These are phyloP conservation scores for Coelopa pilipes DNA, from an alignment of 2,888 invertebrate genomes.

Conservation along the genomic window DNA sequence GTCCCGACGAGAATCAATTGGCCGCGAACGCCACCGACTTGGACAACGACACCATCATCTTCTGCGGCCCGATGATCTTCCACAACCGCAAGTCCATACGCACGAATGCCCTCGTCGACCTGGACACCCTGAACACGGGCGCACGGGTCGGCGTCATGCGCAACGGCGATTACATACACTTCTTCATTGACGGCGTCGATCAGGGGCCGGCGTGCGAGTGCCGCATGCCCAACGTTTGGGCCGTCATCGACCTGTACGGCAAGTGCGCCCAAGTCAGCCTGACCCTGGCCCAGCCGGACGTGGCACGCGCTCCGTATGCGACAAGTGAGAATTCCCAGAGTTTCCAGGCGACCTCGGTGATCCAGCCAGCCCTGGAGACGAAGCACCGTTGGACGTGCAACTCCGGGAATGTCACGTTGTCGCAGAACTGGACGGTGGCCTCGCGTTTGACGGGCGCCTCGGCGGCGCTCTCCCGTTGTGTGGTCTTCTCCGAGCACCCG, in stretches of 20 bases:
- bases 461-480: constrained; percentile 63
- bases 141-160: constrained; percentile 89
- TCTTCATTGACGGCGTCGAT: constrained; percentile 86
- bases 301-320: constrained; percentile 64
- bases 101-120: constrained; percentile 85
- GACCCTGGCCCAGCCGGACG: constrained; percentile 58
- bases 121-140: constrained; percentile 83
- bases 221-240: constrained; percentile 84
- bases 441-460: constrained; percentile 60
- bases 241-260: constrained; percentile 94
- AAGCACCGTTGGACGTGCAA: constrained; percentile 67
- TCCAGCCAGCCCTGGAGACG: constrained; percentile 69
- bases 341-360: constrained; percentile 70
- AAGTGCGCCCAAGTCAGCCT: constrained; percentile 89
- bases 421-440: constrained; percentile 66
- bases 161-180: constrained; percentile 85
- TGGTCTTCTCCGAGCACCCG: constrained; percentile 66
- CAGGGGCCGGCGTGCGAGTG: constrained; percentile 87
- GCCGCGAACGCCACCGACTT: constrained; percentile 93
- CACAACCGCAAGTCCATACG: constrained; percentile 85
- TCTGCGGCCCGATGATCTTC: constrained; percentile 92
- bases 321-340: constrained; percentile 70
- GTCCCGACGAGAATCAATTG: constrained; percentile 88
- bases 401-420: constrained; percentile 63
- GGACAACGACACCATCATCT: constrained; percentile 91